Evolutionary conservation across 1,140 invertebrate species (phyloP), one percentile per base, ranked within the genome.

Genomic region (Tetramorium parvispinum): DNA sequence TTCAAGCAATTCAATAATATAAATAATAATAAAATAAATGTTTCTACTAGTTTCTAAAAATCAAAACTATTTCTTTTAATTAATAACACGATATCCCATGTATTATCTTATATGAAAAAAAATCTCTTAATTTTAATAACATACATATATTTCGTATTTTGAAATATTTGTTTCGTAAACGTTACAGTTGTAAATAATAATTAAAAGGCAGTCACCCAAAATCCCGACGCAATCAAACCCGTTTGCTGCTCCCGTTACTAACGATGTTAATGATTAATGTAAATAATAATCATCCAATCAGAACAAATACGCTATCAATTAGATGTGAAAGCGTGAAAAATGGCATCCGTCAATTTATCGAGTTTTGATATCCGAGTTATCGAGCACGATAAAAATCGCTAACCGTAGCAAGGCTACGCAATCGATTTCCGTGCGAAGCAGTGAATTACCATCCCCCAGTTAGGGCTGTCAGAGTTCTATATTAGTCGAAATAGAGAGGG

Each of bases 211-310:
- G 46, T 79, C 61, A 79, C 8, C 57, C 40, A 46, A 40, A 40
- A 18, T 53, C n/a, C 46, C 43, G 59, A 46, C 32, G 24, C 43
- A 66, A 79, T 79, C 59, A 79, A 40, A 66, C 4, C 46, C 13
- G 7, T 46, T 18, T 63, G 24, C 32, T 18, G 32, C 59, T 37
- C 10, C n/a, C 32, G 27, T 46, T 65, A 24, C 37, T 68, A 81
- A 81, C 46, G 43, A 66, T 65, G 46, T 57, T 55, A 40, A 55
- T 18, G n/a, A 70, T 55, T 55, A 55, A 81, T 70, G 51, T 55
- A 81, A 81, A 70, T 81, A 81, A 43, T 68, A 79, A 70, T 70
- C 21, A 70, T 18, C 16, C 49, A 51, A 70, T 70, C 65, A 65
- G 43, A 78, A 63, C 3, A 55, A 53, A 70, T 40, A 70, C 32